These are phyloP conservation scores for Oreotrochilus melanogaster DNA, from an alignment of 2,113 vertebrate species.

Conservation along the genomic window DNA sequence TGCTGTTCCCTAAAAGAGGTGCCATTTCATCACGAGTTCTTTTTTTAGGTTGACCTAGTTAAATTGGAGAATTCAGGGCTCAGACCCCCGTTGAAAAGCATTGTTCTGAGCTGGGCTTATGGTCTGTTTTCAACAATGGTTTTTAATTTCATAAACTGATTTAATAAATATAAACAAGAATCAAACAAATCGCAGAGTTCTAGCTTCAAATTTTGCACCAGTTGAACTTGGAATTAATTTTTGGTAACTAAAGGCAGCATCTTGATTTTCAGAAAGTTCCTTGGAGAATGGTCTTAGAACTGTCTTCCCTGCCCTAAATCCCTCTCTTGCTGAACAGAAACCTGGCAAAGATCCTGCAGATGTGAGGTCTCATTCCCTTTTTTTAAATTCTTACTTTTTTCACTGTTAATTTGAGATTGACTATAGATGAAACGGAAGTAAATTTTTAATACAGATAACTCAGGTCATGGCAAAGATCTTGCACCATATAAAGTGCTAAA, in stretches of 20 bases:
- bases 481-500: background rate
- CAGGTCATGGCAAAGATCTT: background rate
- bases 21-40: background rate
- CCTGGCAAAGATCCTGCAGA: background rate
- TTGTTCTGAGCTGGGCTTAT: background rate
- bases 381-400: background rate
- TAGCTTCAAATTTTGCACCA: background rate
- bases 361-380: background rate
- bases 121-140: background rate
- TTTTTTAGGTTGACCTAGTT: background rate
- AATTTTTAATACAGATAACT: background rate
- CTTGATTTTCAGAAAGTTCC: background rate
- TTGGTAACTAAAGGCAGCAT: background rate
- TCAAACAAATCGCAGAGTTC: background rate
- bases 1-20: background rate
- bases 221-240: background rate
- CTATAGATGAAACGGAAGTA: background rate
- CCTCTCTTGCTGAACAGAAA: background rate
- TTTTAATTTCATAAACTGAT: background rate
- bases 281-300: background rate
- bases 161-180: background rate
- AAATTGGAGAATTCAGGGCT: background rate
- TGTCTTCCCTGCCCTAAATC: background rate
- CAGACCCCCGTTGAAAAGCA: background rate
- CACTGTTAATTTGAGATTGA: background rate